Base-by-base conservation (phyloP, 2,888 invertebrate genomes). In the Acanthosepion esculentum region DNA sequence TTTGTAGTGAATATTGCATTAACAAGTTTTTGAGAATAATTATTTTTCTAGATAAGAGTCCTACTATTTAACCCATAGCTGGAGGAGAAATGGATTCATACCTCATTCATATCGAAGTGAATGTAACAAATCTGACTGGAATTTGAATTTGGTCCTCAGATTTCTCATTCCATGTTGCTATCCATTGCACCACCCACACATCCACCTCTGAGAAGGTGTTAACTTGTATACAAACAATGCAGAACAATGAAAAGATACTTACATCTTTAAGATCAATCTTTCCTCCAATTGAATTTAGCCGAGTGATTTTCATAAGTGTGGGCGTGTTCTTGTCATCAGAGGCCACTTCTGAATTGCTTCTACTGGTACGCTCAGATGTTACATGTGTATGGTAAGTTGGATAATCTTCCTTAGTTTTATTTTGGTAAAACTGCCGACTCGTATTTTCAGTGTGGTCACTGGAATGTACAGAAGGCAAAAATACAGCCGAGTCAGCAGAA, bases 321-420 rank as follows among this genome's bases (percentile, higher is more conserved):
- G 97, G 97, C 94, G 96, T 95, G 95, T 96, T 96, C 95, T 96
- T 96, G 92, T 95, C 94, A 78, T 96, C 95, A 29, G 95, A 95
- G 10, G 96, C 96, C 33, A 96, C 96, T 93, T 96, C 96, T 33
- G 95, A 94, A 59, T 48, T 48, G 53, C 15, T 93, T 48, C 64
- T 59, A 48, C 33, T 33, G 15, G 41, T 94, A 8, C 55, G 53
- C 53, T 93, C 93, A 23, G 93, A 53, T 1, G 93, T 93, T 18
- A 48, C 53, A 48, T 53, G 48, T 29, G 50, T 93, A 18, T 53
- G 93, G 53, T 93, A 29, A 29, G 93, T 29, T 5, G 48, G 48
- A 41, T 93, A 29, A 33, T 53, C 48, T n/a, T 53, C 48, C 29
- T 48, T 29, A 50, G 50, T 15, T 48, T 26, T 33, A 5, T 0